A percentile compares a stretch with the other conserved stretches of the same genome.
Evolutionary conservation across 2,888 invertebrate genomes (phyloP).

Genomic region (Dryobotodes eremita): DNA sequence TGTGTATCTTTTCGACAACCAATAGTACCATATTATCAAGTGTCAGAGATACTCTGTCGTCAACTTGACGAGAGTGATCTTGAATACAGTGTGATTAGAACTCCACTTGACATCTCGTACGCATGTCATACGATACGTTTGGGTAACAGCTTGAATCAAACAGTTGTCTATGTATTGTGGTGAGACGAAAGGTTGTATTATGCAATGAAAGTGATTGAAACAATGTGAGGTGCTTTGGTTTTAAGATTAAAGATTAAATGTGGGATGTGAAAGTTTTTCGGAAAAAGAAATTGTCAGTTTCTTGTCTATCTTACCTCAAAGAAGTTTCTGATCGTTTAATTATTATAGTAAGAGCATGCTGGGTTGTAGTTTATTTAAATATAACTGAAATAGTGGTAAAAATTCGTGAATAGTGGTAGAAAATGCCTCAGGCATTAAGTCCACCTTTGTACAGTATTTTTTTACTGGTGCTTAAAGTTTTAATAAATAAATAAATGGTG

Average conservation of each 20-base stretch:
- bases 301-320: too few relatives aligned
- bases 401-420: too few relatives aligned
- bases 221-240: neutral
- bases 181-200: neutral
- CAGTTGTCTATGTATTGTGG: neutral
- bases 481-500: too few relatives aligned
- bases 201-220: neutral
- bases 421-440: too few relatives aligned
- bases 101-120: slow-evolving; percentile 30
- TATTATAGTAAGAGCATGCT: too few relatives aligned
- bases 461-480: too few relatives aligned
- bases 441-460: too few relatives aligned
- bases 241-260: neutral
- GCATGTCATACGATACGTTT: slow-evolving; percentile 31
- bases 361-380: too few relatives aligned
- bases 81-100: slow-evolving; percentile 26
- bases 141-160: slow-evolving; percentile 23
- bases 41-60: slow-evolving; percentile 3
- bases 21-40: slow-evolving; percentile 19
- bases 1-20: neutral
- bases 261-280: neutral
- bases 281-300: neutral
- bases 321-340: too few relatives aligned
- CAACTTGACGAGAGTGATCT: slow-evolving; percentile 47
- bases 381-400: too few relatives aligned